A percentile compares a stretch with the other conserved stretches of the same genome.
Conservation (phyloP, 2,888 invertebrate genomes). For the Chaitophorus viminalis region DNA sequence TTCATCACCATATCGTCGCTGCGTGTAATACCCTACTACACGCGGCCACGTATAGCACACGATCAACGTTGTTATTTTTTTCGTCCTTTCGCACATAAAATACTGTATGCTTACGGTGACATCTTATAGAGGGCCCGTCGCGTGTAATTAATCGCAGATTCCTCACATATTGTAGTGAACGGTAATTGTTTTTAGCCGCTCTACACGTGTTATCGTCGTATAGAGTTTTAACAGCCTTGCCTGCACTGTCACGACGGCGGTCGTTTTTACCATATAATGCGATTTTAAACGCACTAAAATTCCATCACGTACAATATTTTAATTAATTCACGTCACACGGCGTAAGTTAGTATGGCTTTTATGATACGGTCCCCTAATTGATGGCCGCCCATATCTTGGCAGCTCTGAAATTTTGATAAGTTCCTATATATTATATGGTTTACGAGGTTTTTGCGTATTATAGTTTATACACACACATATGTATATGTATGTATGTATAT, state of each 20-base stretch:
- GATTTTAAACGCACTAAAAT: constrained; percentile 60
- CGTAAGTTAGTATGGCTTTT: constrained; percentile 39
- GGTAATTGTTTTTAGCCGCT: constrained; percentile 47
- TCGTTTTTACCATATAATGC: constrained; percentile 50
- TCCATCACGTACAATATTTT: constrained; percentile 54
- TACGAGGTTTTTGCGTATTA: constrained; percentile 11
- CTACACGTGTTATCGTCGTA: constrained; percentile 44
- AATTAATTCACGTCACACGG: constrained; percentile 56
- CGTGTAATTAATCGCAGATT: constrained; percentile 46
- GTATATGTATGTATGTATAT: not conserved
- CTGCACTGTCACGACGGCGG: constrained; percentile 6
- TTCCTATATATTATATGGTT: constrained; percentile 4
- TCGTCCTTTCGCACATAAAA: not conserved
- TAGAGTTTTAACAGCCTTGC: constrained; percentile 23
- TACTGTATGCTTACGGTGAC: not conserved
- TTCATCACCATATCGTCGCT: not conserved
- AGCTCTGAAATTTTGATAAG: constrained; percentile 40
- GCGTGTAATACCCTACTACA: too few species aligned
- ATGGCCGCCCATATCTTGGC: constrained; percentile 27
- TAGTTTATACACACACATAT: not conserved
- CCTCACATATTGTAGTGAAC: constrained; percentile 41
- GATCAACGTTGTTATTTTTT: not conserved
- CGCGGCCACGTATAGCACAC: not conserved
- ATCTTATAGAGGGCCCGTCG: not conserved
- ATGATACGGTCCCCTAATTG: constrained; percentile 45